Conservation (phyloP, 2,888 invertebrate genomes). For the Chymomyza amoena region DNA sequence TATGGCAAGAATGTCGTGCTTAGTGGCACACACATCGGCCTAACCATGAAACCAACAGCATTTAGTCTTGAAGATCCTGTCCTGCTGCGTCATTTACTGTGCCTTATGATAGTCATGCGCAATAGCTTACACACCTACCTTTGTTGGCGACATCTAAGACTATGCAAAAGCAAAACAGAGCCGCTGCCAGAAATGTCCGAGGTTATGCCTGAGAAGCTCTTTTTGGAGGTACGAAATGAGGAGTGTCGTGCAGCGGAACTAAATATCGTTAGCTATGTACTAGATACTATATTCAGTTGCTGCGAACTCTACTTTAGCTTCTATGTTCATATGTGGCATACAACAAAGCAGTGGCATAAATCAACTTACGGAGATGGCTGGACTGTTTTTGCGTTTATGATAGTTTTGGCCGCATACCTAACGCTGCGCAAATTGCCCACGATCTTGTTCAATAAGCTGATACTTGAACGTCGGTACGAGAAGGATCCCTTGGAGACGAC, state of each 20-base stretch:
- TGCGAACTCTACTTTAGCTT: slow-evolving; percentile 37
- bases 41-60: slow-evolving; percentile 12
- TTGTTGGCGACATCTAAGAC: slow-evolving; percentile 44
- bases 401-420: slow-evolving; percentile 40
- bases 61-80: slow-evolving; percentile 34
- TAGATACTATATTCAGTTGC: slow-evolving; percentile 44
- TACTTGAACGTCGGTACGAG: slow-evolving; percentile 34
- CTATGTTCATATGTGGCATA: slow-evolving; percentile 35
- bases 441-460: slow-evolving; percentile 38
- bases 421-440: slow-evolving; percentile 38
- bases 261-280: slow-evolving; percentile 7
- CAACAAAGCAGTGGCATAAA: slow-evolving; percentile 25
- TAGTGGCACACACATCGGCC: slow-evolving; percentile 6
- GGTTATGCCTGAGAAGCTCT: slow-evolving; percentile 18
- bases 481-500: slow-evolving; percentile 13
- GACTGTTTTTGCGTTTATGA: slow-evolving; percentile 48
- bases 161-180: neutral
- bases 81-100: slow-evolving; percentile 45
- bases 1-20: slow-evolving; percentile 30
- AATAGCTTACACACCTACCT: slow-evolving; percentile 35
- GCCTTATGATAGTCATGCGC: slow-evolving; percentile 20
- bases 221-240: slow-evolving; percentile 19
- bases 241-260: slow-evolving; percentile 32
- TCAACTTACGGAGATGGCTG: slow-evolving; percentile 33
- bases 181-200: slow-evolving; percentile 11